These are phyloP conservation scores for Heterodera schachtii DNA, from an alignment of 1,140 invertebrate genomes.

Conservation along the genomic window DNA sequence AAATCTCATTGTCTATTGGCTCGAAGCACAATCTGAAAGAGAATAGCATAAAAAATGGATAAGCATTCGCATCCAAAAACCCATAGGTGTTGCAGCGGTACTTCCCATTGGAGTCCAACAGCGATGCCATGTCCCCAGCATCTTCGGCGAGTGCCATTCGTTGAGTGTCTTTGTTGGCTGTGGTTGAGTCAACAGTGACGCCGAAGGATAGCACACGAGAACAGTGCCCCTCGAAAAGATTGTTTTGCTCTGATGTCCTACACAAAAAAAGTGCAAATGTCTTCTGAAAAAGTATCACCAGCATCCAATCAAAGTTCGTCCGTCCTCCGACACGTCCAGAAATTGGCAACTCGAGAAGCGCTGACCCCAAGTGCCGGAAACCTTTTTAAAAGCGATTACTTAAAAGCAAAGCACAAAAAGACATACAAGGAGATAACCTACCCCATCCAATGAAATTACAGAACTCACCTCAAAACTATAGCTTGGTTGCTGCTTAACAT, in stretches of 20 bases:
- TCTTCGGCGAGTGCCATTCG: not conserved
- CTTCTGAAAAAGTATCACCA: slow-evolving; percentile 22
- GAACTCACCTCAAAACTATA: slow-evolving; percentile 31
- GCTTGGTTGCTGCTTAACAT: slow-evolving; percentile 24
- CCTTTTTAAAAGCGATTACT: slow-evolving; percentile 14
- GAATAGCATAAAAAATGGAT: slow-evolving; percentile 5
- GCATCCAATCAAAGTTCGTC: slow-evolving; percentile 34
- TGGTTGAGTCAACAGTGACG: slow-evolving; percentile 16
- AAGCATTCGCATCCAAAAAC: not conserved
- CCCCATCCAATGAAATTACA: not conserved
- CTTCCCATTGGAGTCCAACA: slow-evolving; percentile 24
- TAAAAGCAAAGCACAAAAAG: no score
- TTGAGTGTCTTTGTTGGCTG: not conserved
- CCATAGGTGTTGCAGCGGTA: slow-evolving; percentile 10
- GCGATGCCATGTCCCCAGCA: not conserved
- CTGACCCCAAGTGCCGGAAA: slow-evolving; percentile 13
- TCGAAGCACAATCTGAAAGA: slow-evolving; percentile 30
- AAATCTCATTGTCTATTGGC: slow-evolving; percentile 30
- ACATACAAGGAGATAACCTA: no score
- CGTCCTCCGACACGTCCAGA: slow-evolving; percentile 40
- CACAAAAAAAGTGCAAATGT: not conserved
- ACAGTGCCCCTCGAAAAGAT: slow-evolving; percentile 17
- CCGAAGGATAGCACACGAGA: slow-evolving; percentile 37
- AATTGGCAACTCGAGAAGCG: slow-evolving; percentile 38
- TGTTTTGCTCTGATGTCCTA: slow-evolving; percentile 7